A percentile compares a stretch with the other conserved stretches of the same genome.
phyloP scores from a whole-genome alignment of 1,140 invertebrate genomes.

The Coenobita brevimanus region DNA sequence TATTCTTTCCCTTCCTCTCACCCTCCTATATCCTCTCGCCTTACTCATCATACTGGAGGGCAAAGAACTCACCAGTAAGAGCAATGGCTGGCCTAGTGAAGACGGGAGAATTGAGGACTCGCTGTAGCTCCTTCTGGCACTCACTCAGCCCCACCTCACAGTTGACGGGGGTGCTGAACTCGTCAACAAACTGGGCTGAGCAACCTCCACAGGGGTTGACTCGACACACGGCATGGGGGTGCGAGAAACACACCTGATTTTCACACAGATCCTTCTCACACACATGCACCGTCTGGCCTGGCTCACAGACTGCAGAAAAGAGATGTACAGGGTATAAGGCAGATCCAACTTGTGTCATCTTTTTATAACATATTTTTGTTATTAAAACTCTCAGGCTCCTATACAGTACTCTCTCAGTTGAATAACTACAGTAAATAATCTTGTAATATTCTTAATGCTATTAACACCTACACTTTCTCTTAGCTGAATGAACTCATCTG shows the following conservation, averaged over 20 bases:
- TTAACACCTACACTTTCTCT: too few relatives aligned
- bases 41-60: too few relatives aligned
- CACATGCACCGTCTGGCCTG: slow-evolving; percentile 72
- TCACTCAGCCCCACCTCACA: slow-evolving; percentile 72
- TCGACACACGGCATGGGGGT: slow-evolving; percentile 73
- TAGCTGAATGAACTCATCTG: too few relatives aligned
- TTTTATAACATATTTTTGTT: too few relatives aligned
- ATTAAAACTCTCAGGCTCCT: too few relatives aligned
- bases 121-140: slow-evolving; percentile 72
- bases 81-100: slow-evolving; percentile 43
- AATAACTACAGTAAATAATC: too few relatives aligned
- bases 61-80: slow-evolving; percentile 34
- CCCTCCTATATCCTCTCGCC: too few relatives aligned
- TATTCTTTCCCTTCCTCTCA: too few relatives aligned
- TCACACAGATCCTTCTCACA: slow-evolving; percentile 73
- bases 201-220: slow-evolving; percentile 75
- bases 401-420: too few relatives aligned
- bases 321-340: too few relatives aligned
- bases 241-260: slow-evolving; percentile 72
- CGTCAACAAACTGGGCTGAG: slow-evolving; percentile 71
- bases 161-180: slow-evolving; percentile 71
- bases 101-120: slow-evolving; percentile 66
- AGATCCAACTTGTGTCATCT: too few relatives aligned
- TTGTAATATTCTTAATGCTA: too few relatives aligned
- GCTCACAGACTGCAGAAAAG: slow-evolving; percentile 72